Evolutionary conservation across 2,113 vertebrate genomes (phyloP).

Genomic region (Nothoprocta perdicaria): DNA sequence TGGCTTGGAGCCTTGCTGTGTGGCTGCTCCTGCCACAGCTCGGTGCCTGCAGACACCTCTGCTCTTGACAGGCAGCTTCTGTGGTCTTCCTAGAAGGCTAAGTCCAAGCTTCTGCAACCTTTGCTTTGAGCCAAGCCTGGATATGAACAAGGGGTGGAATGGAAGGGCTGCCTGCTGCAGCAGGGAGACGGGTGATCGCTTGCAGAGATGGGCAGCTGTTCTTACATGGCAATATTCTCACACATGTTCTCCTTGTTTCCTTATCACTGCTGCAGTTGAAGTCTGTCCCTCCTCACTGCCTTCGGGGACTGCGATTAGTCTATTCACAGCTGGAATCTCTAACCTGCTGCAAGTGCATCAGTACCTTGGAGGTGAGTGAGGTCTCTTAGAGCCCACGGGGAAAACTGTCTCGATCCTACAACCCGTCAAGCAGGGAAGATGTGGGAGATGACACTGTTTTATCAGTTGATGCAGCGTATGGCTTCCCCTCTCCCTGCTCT

Average conservation of each 20-base stretch:
- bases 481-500: background rate
- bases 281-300: conserved; percentile 88
- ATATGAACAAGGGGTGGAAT: background rate
- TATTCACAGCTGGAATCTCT: conserved; percentile 94
- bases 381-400: background rate
- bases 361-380: conserved; percentile 85
- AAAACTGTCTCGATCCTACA: background rate
- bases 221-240: background rate
- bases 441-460: background rate
- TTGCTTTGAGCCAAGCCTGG: background rate
- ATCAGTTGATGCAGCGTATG: background rate
- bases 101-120: background rate
- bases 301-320: conserved; percentile 88
- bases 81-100: background rate
- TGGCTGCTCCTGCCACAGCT: background rate
- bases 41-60: background rate
- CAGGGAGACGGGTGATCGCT: background rate
- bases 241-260: background rate
- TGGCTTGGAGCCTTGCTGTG: background rate
- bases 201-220: background rate
- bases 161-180: background rate
- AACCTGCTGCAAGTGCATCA: conserved; percentile 88
- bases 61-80: background rate
- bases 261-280: conserved; percentile 68
- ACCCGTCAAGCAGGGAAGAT: background rate